Base-by-base conservation (phyloP, 1,140 invertebrate genomes). In the Periplaneta americana region DNA sequence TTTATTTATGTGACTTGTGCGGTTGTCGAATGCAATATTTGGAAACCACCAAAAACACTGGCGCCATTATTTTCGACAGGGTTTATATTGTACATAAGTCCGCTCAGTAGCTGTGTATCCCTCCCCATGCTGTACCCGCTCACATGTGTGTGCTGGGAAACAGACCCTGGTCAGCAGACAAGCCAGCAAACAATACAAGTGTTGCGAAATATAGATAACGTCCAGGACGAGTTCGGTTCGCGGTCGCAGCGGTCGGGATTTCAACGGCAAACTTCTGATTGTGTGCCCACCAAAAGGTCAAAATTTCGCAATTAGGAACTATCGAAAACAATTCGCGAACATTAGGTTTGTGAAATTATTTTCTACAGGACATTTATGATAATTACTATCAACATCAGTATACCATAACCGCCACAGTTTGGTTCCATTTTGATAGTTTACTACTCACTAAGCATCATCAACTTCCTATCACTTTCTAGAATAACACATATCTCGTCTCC, bases 11-110 rank as follows among this genome's bases (percentile, higher is more conserved):
- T 57, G 79, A 80, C 34, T 34, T 80, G 79, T 80, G 39, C 37
- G 79, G 79, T 80, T 80, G 66, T 80, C 79, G 79, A 80, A 80
- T 80, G 66, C 79, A 80, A 80, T 80, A 80, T 80, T 80, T 80
- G 39, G 79, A 35, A 48, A 80, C 36, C 39, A 57, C 79, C 79
- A 33, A 33, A 66, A 66, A 66, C 48, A 66, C n/a, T 66, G 48
- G 48, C 48, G 48, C 48, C 48, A 66, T 66, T 66, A 66, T 66
- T 66, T 66, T 66, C 2, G 48, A n/a, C 48, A 66, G 22, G 48
- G 48, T 66, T 66, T 66, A 66, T 66, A n/a, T 66, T 66, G 48
- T 66, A 66, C 48, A 6, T 66, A 28, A n/a, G 48, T 66, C 48
- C 48, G 22, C 28, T n/a, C 48, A n/a, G 48, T 66, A 6, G 22